phyloP scores from a whole-genome alignment of 2,888 invertebrate species.

The Aphidius colemani region DNA sequence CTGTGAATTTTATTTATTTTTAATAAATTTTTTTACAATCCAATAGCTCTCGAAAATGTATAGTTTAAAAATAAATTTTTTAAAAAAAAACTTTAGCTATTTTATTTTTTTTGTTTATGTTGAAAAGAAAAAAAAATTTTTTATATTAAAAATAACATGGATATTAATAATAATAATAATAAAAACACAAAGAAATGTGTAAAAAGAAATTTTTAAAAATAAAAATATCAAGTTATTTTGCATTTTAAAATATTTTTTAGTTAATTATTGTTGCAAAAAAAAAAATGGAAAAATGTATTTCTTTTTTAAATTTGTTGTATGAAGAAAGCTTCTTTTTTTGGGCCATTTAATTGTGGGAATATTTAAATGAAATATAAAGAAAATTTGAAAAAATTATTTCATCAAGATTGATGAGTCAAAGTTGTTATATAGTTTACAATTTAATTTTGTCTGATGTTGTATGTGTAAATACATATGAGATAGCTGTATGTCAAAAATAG shows the following conservation, averaged over 20 bases:
- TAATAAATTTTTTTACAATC: background rate
- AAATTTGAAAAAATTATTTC: background rate
- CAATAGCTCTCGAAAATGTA: background rate
- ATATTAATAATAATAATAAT: no score
- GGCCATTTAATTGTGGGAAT: background rate
- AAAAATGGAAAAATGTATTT: background rate
- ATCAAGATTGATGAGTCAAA: no score
- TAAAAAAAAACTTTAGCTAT: background rate
- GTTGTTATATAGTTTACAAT: background rate
- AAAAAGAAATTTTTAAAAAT: no score
- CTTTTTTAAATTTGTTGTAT: no score
- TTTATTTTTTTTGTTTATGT: background rate
- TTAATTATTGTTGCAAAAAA: background rate
- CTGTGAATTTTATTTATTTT: background rate
- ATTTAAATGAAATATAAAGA: background rate
- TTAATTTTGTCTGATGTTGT: background rate
- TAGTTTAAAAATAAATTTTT: background rate
- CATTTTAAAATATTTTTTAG: background rate
- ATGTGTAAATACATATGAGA: background rate
- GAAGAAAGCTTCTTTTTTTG: no score
- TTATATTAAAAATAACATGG: no score
- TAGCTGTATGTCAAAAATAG: slow-evolving; percentile 46
- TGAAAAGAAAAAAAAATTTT: no score
- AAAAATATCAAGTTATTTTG: no score
- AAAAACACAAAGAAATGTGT: no score